Percentiles rank a stretch among this genome's conserved stretches.
Evolutionary conservation across 2,797 vertebrate species (phyloP).

Genomic region (Myripristis jacobus): DNA sequence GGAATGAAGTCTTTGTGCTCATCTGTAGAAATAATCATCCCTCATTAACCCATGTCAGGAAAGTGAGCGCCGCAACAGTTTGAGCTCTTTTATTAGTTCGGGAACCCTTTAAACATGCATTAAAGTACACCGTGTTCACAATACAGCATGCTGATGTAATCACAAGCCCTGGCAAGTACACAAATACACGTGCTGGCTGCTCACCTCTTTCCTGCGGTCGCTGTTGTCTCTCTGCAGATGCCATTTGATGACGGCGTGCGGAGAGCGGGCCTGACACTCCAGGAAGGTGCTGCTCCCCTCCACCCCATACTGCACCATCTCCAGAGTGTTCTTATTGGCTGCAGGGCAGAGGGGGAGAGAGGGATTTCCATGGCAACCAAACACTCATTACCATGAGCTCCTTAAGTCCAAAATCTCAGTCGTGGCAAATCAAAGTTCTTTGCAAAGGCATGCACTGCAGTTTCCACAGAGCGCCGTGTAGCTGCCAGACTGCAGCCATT

Average conservation of each 20-base stretch:
- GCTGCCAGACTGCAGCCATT: slow-evolving; percentile 15
- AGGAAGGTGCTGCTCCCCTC: slow-evolving; percentile 96
- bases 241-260: slow-evolving; percentile 94
- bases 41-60: not conserved
- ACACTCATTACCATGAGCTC: slow-evolving; percentile 55
- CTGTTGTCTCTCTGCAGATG: slow-evolving; percentile 94
- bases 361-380: slow-evolving; percentile 64
- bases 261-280: slow-evolving; percentile 96
- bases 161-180: slow-evolving; percentile 4
- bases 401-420: slow-evolving; percentile 43
- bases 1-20: slow-evolving; percentile 15
- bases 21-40: slow-evolving; percentile 29
- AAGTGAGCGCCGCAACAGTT: not conserved
- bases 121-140: not conserved
- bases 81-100: not conserved
- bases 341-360: slow-evolving; percentile 58
- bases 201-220: slow-evolving; percentile 95
- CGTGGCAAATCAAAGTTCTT: slow-evolving; percentile 46
- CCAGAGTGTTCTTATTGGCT: slow-evolving; percentile 94
- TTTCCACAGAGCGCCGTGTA: slow-evolving; percentile 22
- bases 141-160: not conserved
- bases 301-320: slow-evolving; percentile 95
- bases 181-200: slow-evolving; percentile 9
- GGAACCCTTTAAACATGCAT: too few relatives aligned
- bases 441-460: not conserved